Evolutionary conservation across 2,113 vertebrate genomes (phyloP).

Genomic region (Chlamydotis undulata): DNA sequence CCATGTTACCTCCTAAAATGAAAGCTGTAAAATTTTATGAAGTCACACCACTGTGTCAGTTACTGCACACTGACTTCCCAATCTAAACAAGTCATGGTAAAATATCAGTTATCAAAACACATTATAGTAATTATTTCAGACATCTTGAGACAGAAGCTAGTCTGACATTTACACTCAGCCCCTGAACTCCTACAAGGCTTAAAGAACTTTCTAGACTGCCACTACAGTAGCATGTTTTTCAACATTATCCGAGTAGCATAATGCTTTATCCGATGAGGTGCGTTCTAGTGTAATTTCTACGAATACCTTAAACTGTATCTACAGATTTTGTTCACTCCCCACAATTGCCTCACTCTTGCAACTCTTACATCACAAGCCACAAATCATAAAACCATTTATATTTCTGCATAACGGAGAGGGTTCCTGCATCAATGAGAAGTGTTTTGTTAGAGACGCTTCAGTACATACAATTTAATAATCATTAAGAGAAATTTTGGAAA

Average conservation of each 20-base stretch:
- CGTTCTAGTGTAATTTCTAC: neutral
- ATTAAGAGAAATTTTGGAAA: neutral
- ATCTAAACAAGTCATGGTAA: neutral
- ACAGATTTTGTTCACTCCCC: neutral
- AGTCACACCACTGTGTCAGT: neutral
- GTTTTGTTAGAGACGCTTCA: neutral
- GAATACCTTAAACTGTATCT: neutral
- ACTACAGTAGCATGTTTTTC: neutral
- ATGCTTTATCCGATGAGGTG: neutral
- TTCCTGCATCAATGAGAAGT: neutral
- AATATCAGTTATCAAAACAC: neutral
- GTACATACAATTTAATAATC: neutral
- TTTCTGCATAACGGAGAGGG: rapidly evolving
- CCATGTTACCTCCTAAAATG: neutral
- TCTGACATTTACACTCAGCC: neutral
- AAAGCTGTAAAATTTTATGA: neutral
- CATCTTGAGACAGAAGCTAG: neutral
- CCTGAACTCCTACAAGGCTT: neutral
- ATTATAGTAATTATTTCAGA: neutral
- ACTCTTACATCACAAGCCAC: neutral
- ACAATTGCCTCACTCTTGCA: neutral
- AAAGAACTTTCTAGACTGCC: neutral
- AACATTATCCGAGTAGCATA: neutral
- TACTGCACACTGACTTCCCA: neutral
- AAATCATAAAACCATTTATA: neutral